phyloP scores from a whole-genome alignment of 30 jellyfish, hydroid and myxozoan genomes.

The Hydractinia symbiolongicarpus region DNA sequence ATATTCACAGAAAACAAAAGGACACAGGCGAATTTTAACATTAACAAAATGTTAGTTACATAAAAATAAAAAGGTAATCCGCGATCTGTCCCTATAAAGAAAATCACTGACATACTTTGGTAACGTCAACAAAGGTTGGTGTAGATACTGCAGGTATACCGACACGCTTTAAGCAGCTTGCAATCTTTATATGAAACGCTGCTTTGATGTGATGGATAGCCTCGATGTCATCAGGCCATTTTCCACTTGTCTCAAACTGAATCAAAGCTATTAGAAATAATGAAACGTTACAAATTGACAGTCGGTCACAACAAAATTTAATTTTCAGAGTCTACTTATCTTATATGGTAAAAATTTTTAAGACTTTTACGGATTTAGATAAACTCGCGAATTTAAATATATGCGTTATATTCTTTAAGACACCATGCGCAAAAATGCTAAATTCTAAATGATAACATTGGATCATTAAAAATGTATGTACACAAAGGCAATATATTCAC shows the following conservation, averaged over 20 bases:
- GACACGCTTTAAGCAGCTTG: conserved; percentile 16
- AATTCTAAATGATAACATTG: not conserved
- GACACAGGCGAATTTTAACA: too few species aligned
- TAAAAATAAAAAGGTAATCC: too few species aligned
- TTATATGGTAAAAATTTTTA: too few species aligned
- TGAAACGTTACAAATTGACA: not conserved
- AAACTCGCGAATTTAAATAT: too few species aligned
- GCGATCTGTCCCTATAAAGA: too few species aligned
- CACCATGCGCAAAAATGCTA: too few species aligned
- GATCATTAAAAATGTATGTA: not conserved
- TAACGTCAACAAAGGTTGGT: conserved; percentile 48
- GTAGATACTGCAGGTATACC: conserved; percentile 29
- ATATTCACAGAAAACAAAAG: too few species aligned
- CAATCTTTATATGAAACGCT: conserved; percentile 72
- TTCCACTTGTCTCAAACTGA: conserved; percentile 89
- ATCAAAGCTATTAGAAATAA: conserved; percentile 35
- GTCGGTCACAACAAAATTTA: not conserved
- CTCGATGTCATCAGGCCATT: conserved; percentile 79
- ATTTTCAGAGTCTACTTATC: not conserved
- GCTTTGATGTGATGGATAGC: conserved; percentile 73
- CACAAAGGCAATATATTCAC: not conserved
- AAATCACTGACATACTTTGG: conserved; percentile 26
- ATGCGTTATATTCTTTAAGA: too few species aligned
- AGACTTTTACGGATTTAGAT: too few species aligned
- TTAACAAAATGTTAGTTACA: too few species aligned